A percentile compares a stretch with the other conserved stretches of the same genome.
Evolutionary conservation across 1,140 invertebrate species (phyloP).

Genomic region (fruit fly (Drosophila melanogaster)): DNA sequence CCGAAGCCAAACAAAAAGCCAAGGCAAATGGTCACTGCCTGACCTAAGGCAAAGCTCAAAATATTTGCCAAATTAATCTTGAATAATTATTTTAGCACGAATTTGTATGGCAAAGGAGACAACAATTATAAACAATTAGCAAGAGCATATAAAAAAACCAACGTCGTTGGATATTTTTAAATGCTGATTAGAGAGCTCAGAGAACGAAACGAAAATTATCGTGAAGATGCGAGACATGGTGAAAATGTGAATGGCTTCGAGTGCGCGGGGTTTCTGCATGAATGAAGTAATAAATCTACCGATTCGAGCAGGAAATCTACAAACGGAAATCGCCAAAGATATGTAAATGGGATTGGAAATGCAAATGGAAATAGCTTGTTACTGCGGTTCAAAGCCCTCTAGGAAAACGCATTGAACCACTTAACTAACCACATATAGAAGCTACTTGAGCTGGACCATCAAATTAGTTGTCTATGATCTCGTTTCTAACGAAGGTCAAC

Average conservation of each 20-base stretch:
- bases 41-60: constrained; percentile 40
- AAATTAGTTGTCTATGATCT: constrained; percentile 17
- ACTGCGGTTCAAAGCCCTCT: constrained; percentile 18
- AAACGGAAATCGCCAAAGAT: constrained; percentile 31
- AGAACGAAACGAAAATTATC: constrained; percentile 13
- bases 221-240: not conserved
- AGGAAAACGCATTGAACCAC: constrained; percentile 8
- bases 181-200: constrained; percentile 44
- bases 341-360: constrained; percentile 43
- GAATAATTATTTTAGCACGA: constrained; percentile 52
- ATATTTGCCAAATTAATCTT: constrained; percentile 62
- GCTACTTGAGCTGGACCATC: not conserved
- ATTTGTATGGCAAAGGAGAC: constrained; percentile 14
- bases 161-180: constrained; percentile 40
- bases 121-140: constrained; percentile 65
- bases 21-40: constrained; percentile 3
- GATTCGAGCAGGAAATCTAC: constrained; percentile 15
- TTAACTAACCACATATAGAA: not conserved
- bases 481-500: constrained; percentile 61
- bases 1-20: constrained; percentile 12
- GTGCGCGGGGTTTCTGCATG: constrained; percentile 29
- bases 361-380: constrained; percentile 16
- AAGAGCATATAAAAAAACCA: constrained; percentile 15
- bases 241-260: constrained; percentile 17
- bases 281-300: constrained; percentile 38